Evolutionary conservation across 2,888 invertebrate genomes (phyloP).

Genomic region (Drosophila sordidapex): DNA sequence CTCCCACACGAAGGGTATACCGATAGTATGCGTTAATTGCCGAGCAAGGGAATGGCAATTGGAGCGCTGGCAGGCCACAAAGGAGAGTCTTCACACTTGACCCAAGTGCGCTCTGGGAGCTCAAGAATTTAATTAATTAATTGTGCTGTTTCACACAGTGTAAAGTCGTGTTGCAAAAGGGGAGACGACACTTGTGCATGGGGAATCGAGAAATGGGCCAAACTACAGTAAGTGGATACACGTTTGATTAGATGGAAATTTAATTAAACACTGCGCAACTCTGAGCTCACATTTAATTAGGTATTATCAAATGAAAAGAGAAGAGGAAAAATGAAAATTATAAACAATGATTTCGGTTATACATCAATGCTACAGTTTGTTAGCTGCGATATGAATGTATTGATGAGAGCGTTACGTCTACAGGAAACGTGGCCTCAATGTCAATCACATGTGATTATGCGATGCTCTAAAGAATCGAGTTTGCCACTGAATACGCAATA

Average conservation of each 20-base stretch:
- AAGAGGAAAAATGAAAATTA: not conserved
- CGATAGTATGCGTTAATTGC: not conserved
- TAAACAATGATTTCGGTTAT: slow-evolving; percentile 2
- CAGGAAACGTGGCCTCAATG: slow-evolving; percentile 68
- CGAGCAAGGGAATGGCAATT: slow-evolving; percentile 20
- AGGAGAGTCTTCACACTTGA: slow-evolving; percentile 66
- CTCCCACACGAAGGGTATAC: not conserved
- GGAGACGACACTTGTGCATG: slow-evolving; percentile 6
- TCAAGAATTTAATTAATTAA: slow-evolving; percentile 78
- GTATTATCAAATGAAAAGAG: not conserved
- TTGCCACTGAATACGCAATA: slow-evolving; percentile 36
- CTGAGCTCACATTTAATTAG: not conserved
- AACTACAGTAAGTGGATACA: slow-evolving; percentile 2
- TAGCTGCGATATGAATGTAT: slow-evolving; percentile 3
- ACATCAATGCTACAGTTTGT: not conserved
- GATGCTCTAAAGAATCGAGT: slow-evolving; percentile 44
- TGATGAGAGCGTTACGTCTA: slow-evolving; percentile 3
- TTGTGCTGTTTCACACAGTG: slow-evolving; percentile 50
- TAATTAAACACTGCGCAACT: not conserved
- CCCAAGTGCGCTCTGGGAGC: slow-evolving; percentile 54
- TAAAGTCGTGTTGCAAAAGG: slow-evolving; percentile 12
- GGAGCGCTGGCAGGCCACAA: slow-evolving; percentile 46
- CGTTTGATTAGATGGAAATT: not conserved
- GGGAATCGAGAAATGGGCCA: slow-evolving; percentile 48
- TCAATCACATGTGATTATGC: slow-evolving; percentile 69